Conservation (phyloP, 2,888 invertebrate species). For the Cyclophora punctaria region DNA sequence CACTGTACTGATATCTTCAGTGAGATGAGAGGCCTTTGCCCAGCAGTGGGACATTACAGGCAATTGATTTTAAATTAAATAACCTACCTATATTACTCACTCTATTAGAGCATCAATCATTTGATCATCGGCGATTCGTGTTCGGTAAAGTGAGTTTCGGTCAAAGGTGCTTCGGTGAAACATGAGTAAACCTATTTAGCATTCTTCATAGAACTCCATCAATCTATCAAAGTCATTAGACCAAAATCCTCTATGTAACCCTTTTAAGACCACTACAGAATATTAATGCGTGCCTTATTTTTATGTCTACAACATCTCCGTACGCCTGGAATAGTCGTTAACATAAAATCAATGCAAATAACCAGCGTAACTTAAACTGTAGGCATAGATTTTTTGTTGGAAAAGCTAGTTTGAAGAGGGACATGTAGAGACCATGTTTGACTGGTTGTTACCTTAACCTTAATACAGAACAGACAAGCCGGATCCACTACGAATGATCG, state of each 20-base stretch:
- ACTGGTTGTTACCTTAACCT: conserved; percentile 26
- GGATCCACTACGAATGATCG: conserved; percentile 16
- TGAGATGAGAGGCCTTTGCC: too few relatives aligned
- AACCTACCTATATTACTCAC: too few relatives aligned
- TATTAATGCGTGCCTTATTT: conserved; percentile 17
- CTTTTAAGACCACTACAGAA: conserved; percentile 6
- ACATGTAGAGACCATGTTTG: conserved; percentile 10
- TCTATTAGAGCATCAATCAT: too few relatives aligned
- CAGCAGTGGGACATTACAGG: too few relatives aligned
- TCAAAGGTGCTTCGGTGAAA: too few relatives aligned
- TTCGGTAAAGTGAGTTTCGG: too few relatives aligned
- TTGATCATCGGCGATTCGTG: too few relatives aligned
- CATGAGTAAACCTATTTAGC: too few relatives aligned
- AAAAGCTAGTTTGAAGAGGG: not conserved
- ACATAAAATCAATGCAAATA: conserved; percentile 23
- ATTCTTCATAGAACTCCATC: too few relatives aligned
- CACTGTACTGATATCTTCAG: too few relatives aligned
- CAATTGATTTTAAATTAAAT: too few relatives aligned
- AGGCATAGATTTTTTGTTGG: conserved; percentile 1
- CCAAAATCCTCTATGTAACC: conserved; percentile 2
- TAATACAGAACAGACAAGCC: conserved; percentile 17
- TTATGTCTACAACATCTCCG: conserved; percentile 21
- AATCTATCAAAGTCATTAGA: too few relatives aligned
- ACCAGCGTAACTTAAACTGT: conserved; percentile 18
- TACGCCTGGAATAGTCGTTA: conserved; percentile 26